Evolutionary conservation across 1,140 invertebrate species (phyloP).

Genomic region (Homalodisca vitripennis): DNA sequence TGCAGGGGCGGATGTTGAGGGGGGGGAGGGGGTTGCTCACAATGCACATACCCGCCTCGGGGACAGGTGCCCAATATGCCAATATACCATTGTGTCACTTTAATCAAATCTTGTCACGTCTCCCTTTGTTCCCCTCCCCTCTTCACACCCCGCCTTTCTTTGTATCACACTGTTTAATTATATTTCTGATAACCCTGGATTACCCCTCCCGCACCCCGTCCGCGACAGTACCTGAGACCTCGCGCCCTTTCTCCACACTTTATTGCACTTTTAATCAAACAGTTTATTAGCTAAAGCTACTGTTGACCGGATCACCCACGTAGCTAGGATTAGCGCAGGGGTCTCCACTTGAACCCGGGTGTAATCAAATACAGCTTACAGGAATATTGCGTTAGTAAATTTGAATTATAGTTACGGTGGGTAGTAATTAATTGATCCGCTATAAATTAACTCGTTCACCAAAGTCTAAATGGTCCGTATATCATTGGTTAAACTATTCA

Average conservation of each 20-base stretch:
- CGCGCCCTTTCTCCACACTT: not conserved
- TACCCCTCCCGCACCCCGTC: too few relatives aligned
- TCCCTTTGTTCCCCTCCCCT: not conserved
- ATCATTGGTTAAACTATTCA: too few relatives aligned
- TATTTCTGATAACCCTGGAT: too few relatives aligned
- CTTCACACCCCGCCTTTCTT: slow-evolving; percentile 10
- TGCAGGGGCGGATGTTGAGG: not conserved
- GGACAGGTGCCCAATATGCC: not conserved
- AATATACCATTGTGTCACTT: not conserved
- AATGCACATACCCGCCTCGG: not conserved
- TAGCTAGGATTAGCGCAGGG: not conserved
- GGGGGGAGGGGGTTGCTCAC: not conserved
- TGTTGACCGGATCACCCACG: not conserved
- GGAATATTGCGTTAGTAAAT: too few relatives aligned
- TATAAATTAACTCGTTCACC: too few relatives aligned
- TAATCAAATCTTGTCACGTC: slow-evolving; percentile 16
- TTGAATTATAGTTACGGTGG: too few relatives aligned
- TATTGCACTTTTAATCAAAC: slow-evolving; percentile 7
- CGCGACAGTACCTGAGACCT: too few relatives aligned
- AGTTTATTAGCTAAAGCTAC: slow-evolving; percentile 18
- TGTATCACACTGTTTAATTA: not conserved
- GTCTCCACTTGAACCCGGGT: not conserved
- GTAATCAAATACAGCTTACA: too few relatives aligned
- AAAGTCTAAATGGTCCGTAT: too few relatives aligned
- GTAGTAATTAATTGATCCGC: too few relatives aligned